Conservation (phyloP, 2,888 invertebrate genomes). For the Tetramorium bicarinatum region DNA sequence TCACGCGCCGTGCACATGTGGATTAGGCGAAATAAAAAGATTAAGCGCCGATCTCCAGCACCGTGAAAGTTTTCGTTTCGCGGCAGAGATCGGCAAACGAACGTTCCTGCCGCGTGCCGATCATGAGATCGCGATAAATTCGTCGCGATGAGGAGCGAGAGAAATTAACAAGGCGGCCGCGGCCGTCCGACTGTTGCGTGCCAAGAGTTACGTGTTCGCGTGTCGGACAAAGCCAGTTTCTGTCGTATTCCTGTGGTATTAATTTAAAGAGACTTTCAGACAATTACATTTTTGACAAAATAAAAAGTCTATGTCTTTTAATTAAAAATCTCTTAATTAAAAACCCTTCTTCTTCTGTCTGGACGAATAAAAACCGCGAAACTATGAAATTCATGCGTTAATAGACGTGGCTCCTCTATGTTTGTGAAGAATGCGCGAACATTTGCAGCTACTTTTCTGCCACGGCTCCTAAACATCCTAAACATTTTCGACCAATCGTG, state of each 20-base stretch:
- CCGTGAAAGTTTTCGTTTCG: constrained; percentile 69
- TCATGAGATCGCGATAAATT: constrained; percentile 40
- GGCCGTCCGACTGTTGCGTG: constrained; percentile 20
- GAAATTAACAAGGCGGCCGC: constrained; percentile 20
- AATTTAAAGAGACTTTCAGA: neutral
- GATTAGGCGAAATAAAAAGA: constrained; percentile 62
- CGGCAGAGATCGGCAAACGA: constrained; percentile 41
- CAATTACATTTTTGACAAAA: neutral
- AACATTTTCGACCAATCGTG: neutral
- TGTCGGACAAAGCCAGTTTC: constrained; percentile 1
- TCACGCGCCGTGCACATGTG: constrained; percentile 66
- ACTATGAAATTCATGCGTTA: neutral
- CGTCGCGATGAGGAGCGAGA: constrained; percentile 5
- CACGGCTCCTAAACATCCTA: neutral
- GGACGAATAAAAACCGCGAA: neutral
- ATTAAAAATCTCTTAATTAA: neutral
- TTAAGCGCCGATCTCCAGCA: constrained; percentile 27
- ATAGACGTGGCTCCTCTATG: neutral
- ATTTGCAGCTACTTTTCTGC: neutral
- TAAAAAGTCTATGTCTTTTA: neutral
- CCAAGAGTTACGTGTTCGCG: constrained; percentile 19
- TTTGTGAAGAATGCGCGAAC: neutral
- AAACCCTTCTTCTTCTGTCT: neutral
- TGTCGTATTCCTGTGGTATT: neutral
- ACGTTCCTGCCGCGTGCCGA: constrained; percentile 4